Conservation (phyloP, 92 coral and sea anemone genomes). For the Epizoanthus rinbou region DNA sequence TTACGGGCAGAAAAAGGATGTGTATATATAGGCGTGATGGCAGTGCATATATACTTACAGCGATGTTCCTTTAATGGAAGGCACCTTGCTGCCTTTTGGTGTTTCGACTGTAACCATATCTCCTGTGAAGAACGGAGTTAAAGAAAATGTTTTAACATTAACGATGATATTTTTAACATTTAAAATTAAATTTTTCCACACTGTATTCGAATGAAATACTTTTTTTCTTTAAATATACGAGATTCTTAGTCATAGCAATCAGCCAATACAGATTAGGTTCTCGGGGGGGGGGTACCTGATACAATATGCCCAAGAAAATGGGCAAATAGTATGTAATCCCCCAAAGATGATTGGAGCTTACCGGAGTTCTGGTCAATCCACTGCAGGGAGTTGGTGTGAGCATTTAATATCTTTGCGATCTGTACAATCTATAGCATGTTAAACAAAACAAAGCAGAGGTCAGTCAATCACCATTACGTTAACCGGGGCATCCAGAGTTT, state of each 20-base stretch:
- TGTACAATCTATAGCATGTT: conserved; percentile 74
- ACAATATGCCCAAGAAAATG: neutral
- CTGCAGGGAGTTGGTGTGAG: conserved; percentile 95
- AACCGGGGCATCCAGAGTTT: neutral
- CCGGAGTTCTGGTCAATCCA: conserved; percentile 99
- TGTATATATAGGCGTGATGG: too few relatives aligned
- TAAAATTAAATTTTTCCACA: too few relatives aligned
- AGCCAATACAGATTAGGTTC: too few relatives aligned
- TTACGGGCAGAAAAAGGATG: neutral
- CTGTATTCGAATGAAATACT: too few relatives aligned
- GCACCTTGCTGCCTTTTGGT: conserved; percentile 18
- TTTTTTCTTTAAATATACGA: too few relatives aligned
- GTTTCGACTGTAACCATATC: conserved; percentile 22
- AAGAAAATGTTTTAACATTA: too few relatives aligned
- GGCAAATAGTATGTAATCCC: neutral
- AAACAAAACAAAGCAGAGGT: conserved; percentile 8
- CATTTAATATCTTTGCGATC: conserved; percentile 95
- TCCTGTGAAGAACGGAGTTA: neutral
- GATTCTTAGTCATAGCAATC: too few relatives aligned
- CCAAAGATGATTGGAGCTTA: conserved; percentile 27
- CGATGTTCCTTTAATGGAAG: conserved; percentile 12
- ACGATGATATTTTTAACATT: too few relatives aligned
- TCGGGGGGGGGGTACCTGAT: too few relatives aligned
- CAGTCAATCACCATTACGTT: neutral
- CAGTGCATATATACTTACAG: neutral